These are phyloP conservation scores for Myodes glareolus DNA, from an alignment of 2,113 vertebrate genomes.

Conservation along the genomic window DNA sequence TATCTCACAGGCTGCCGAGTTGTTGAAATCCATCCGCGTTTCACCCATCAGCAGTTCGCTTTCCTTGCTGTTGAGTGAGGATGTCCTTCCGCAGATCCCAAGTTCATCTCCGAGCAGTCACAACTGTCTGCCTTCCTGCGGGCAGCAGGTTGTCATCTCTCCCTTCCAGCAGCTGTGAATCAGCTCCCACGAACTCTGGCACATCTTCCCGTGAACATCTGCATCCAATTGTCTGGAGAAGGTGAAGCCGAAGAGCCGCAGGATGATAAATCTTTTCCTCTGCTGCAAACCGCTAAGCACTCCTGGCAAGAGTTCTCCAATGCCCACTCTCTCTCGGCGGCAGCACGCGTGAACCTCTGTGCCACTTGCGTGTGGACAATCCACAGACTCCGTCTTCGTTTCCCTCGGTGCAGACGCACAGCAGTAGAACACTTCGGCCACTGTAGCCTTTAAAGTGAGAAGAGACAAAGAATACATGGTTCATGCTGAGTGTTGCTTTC, in stretches of 20 bases:
- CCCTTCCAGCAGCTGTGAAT: not conserved
- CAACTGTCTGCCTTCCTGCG: not conserved
- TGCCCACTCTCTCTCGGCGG: not conserved
- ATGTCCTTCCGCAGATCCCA: not conserved
- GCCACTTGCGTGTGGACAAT: not conserved
- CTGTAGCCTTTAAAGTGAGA: not conserved
- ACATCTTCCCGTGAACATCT: conserved; percentile 17
- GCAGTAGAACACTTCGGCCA: not conserved
- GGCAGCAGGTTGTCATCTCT: conserved; percentile 5
- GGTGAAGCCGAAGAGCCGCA: not conserved
- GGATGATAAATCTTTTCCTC: not conserved
- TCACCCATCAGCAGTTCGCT: not conserved
- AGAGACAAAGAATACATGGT: not conserved
- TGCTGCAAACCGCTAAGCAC: not conserved
- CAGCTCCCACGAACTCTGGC: not conserved
- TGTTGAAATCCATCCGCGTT: not conserved
- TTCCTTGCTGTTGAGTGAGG: not conserved
- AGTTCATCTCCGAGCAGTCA: not conserved
- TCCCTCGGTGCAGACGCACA: not conserved
- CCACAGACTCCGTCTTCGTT: not conserved
- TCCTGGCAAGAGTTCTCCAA: not conserved
- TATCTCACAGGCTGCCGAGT: not conserved
- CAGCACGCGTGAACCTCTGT: not conserved
- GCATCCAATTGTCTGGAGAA: not conserved
- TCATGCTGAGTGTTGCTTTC: not conserved